phyloP scores from a whole-genome alignment of 2,888 invertebrate genomes.

The Phaedon cochleariae region DNA sequence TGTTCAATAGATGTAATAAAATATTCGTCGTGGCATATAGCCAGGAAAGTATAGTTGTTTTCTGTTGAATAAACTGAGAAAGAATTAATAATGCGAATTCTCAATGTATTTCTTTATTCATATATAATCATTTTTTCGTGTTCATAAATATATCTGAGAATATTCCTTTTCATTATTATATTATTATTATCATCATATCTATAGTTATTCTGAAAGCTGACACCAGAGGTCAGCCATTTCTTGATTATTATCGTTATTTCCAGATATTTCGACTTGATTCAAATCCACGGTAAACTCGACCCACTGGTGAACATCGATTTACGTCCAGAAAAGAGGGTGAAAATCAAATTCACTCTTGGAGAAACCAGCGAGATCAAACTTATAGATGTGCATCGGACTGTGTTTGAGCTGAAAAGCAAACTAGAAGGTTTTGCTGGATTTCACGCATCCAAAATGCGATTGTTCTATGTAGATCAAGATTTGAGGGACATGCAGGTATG shows the following conservation, averaged over 20 bases:
- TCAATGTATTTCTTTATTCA: no score
- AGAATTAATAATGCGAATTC: no score
- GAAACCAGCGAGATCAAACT: constrained; percentile 77
- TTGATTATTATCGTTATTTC: constrained; percentile 40
- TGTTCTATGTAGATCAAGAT: constrained; percentile 90
- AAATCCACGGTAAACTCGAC: constrained; percentile 88
- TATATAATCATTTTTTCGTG: no score
- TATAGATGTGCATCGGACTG: constrained; percentile 82
- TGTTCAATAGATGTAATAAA: no score
- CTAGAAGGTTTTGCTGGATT: constrained; percentile 84
- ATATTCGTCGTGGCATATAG: no score
- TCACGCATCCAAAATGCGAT: constrained; percentile 83
- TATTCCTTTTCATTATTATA: no score
- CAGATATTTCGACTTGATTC: constrained; percentile 83
- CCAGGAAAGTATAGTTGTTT: no score
- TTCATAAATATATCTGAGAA: no score
- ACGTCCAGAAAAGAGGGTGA: constrained; percentile 85
- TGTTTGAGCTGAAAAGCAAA: constrained; percentile 82
- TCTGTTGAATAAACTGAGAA: no score
- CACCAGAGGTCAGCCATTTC: no score
- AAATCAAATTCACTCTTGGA: constrained; percentile 84
- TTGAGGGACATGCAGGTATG: constrained; percentile 65
- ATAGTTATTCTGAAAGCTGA: no score
- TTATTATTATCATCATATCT: no score
- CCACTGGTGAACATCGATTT: constrained; percentile 90